Base-by-base conservation (phyloP, 2,888 invertebrate genomes). In the Rhabditoides inermis region DNA sequence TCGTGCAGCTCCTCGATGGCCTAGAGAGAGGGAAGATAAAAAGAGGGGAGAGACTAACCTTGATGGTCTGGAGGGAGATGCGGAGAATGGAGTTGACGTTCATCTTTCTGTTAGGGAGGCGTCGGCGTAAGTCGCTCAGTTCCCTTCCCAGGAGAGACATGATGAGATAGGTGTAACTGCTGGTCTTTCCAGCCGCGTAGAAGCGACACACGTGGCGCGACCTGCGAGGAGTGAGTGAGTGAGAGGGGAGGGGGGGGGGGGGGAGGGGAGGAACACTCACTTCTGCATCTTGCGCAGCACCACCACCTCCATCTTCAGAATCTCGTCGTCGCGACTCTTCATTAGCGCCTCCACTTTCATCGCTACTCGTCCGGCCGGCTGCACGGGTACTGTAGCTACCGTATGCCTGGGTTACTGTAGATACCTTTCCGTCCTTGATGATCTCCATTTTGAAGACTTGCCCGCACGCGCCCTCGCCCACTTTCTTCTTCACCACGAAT, bases 71-170 rank as follows among this genome's bases (percentile, higher is more conserved):
- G 32, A 66, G 55, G 12, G 60, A 63, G 23, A 70, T 55, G 7
- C 63, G 60, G 28, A 68, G 50, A 1, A 57, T 57, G 4, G 64
- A 60, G 3, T 57, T 51, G 1, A 47, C 49, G 2, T 58, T 49
- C 49, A 72, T 62, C 45, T 63, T 65, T 18, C 67, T 46, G 10
- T 55, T 50, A 12, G 67, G 64, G 28, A 61, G 40, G 10, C 63
- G 49, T 3, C 69, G 58, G 20, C 72, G 64, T 22, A 69, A 49
- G 22, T 72, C 69, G 40, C 51, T 56, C 18, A 69, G 56, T 41
- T 70, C 69, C 40, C 61, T 60, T 10, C 70, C 72, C 18, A 72
- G 60, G n/a, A 72, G 57, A 26, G 67, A 61, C 69, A 72, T 70
- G 26, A 69, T 58, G 18, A 69, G 15, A 57, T 56, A 72, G n/a